A percentile compares a stretch with the other conserved stretches of the same genome.
Conservation (phyloP, 1,140 invertebrate genomes). For the Dendrolimus punctatus region DNA sequence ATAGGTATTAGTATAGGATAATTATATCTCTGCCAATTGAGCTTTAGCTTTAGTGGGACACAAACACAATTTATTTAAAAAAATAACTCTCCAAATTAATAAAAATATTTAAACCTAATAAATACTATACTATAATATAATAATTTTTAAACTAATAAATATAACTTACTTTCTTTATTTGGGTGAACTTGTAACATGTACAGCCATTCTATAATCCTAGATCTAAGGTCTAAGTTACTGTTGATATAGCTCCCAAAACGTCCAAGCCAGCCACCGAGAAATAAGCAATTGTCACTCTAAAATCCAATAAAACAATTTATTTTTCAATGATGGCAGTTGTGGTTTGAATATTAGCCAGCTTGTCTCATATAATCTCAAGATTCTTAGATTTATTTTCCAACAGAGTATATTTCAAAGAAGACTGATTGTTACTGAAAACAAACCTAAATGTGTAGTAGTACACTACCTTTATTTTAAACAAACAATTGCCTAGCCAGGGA, state of each 20-base stretch:
- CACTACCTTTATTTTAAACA: too few relatives aligned
- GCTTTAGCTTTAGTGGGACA: too few relatives aligned
- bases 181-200: slow-evolving; percentile 86
- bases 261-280: slow-evolving; percentile 94
- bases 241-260: slow-evolving; percentile 82
- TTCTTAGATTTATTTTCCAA: too few relatives aligned
- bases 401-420: too few relatives aligned
- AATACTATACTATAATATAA: not conserved
- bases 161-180: slow-evolving; percentile 72
- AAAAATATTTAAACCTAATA: not conserved
- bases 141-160: not conserved
- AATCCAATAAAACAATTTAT: slow-evolving; percentile 29
- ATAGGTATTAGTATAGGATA: too few relatives aligned
- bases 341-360: not conserved
- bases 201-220: slow-evolving; percentile 90
- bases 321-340: not conserved
- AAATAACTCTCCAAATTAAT: not conserved
- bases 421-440: not conserved
- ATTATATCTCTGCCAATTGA: too few relatives aligned
- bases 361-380: too few relatives aligned
- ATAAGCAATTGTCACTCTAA: slow-evolving; percentile 88
- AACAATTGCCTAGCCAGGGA: too few relatives aligned
- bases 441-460: too few relatives aligned
- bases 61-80: too few relatives aligned
- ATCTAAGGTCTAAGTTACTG: slow-evolving; percentile 74